Evolutionary conservation across 2,113 vertebrate species (phyloP).

Genomic region (Cryptomyrus ogoouensis): DNA sequence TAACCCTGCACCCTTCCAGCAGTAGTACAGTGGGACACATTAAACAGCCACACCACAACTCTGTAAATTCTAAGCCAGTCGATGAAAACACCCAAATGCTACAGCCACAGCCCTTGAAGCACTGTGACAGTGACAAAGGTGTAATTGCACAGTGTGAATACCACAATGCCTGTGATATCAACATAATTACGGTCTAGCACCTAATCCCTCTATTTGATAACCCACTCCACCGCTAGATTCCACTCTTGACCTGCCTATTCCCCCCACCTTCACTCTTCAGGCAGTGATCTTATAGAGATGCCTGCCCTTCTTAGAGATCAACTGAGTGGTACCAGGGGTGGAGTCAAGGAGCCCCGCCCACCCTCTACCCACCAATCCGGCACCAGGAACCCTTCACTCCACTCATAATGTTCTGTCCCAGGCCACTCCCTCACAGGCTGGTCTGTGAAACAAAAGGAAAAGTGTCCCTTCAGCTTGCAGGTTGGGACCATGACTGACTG

Average conservation of each 20-base stretch:
- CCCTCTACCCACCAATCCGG: neutral
- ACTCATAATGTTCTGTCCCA: neutral
- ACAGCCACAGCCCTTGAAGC: neutral
- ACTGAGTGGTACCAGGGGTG: neutral
- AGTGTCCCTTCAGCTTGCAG: neutral
- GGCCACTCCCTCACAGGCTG: neutral
- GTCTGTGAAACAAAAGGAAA: neutral
- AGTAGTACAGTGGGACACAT: neutral
- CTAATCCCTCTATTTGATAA: constrained; percentile 17
- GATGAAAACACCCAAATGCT: neutral
- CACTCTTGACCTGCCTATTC: neutral
- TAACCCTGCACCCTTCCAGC: too few species aligned
- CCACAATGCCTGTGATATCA: constrained; percentile 17
- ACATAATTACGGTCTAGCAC: constrained; percentile 30
- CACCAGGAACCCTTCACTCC: neutral
- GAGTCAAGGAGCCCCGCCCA: neutral
- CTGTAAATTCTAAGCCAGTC: neutral
- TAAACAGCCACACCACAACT: neutral
- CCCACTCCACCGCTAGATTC: neutral
- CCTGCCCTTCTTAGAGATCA: neutral
- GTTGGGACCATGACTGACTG: neutral
- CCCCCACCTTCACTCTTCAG: neutral
- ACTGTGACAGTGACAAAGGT: constrained; percentile 25
- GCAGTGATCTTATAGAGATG: neutral
- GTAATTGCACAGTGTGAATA: constrained; percentile 26